phyloP scores from a whole-genome alignment of 2,888 invertebrate genomes.

The Himalopsyche japonica region DNA sequence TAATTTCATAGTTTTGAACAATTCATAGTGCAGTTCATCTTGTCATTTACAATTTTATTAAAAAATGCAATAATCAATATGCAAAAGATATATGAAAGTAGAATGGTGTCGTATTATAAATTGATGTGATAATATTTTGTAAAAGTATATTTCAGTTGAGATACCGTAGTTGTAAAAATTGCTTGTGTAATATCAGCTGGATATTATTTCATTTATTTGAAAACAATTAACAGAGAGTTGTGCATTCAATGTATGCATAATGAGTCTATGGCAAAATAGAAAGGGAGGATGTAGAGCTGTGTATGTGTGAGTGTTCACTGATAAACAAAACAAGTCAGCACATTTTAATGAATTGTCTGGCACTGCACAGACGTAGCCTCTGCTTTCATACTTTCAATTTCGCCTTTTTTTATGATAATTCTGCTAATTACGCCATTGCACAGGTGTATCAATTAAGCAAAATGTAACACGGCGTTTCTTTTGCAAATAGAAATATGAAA shows the following conservation, averaged over 20 bases:
- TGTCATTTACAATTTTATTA: too few species aligned
- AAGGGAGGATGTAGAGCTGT: conserved; percentile 13
- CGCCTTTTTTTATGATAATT: not conserved
- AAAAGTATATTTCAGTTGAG: too few species aligned
- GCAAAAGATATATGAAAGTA: too few species aligned
- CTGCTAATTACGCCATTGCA: not conserved
- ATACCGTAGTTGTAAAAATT: not conserved
- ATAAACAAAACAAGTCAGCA: not conserved
- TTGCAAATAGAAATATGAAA: not conserved
- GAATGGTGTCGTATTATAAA: too few species aligned
- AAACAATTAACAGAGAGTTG: conserved; percentile 38
- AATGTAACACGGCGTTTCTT: not conserved
- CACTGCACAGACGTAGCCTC: not conserved
- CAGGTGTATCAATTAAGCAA: not conserved
- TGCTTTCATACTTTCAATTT: conserved; percentile 8
- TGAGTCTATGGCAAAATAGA: conserved; percentile 4
- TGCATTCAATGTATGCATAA: conserved; percentile 42
- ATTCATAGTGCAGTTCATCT: too few species aligned
- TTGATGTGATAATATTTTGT: too few species aligned
- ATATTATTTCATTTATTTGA: not conserved
- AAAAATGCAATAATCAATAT: too few species aligned
- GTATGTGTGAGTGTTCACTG: not conserved
- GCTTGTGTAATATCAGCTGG: not conserved
- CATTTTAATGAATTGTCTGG: conserved; percentile 3
- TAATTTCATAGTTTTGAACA: too few species aligned